Evolutionary conservation across 2,888 invertebrate genomes (phyloP), one percentile per base, ranked within the genome.

Genomic region (Antitype chi): DNA sequence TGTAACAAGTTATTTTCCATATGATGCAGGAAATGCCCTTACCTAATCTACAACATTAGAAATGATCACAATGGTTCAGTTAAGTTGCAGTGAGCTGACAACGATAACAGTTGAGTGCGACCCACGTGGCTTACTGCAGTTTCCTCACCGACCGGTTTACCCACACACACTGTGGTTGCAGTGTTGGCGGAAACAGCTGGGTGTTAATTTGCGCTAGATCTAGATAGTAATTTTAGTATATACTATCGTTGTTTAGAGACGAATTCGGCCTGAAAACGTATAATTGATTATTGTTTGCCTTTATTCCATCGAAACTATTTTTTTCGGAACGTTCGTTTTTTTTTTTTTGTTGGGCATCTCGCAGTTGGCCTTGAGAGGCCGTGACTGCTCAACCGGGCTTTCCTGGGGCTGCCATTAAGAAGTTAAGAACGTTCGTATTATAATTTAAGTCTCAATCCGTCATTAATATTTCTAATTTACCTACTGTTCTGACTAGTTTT

Each of bases 121-220:
- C 89, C 91, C 92, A 92, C 93, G 93, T 92, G 90, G 85, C 53
- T 38, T 32, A 88, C 85, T 78, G 85, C 85, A 81, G 91, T 92
- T 94, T 92, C 91, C 92, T 91, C 89, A 82, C 86, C 80, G 70
- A 90, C 92, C 85, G 88, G 90, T 89, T 92, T 89, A 82, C 85
- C 79, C 87, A 82, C 85, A 78, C 52, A 28, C 59, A 13, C 75
- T 84, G 71, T 68, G 90, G 92, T 80, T 6, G 5, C 47, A 84
- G 9, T 89, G 72, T 9, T 1, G 88, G 92, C 91, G 93, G 70
- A 4, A 11, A 60, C 23, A 38, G 38, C 15, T 43, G n/a, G 17
- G 17, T 8, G 0, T n/a, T 53, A 8, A 55, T 47, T 47, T 66
- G n/a, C n/a, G 68, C n/a, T 32, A 63, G 32, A 74, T 76, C 8